Conservation (phyloP, 2,113 vertebrate genomes). For the Pangasianodon gigas region DNA sequence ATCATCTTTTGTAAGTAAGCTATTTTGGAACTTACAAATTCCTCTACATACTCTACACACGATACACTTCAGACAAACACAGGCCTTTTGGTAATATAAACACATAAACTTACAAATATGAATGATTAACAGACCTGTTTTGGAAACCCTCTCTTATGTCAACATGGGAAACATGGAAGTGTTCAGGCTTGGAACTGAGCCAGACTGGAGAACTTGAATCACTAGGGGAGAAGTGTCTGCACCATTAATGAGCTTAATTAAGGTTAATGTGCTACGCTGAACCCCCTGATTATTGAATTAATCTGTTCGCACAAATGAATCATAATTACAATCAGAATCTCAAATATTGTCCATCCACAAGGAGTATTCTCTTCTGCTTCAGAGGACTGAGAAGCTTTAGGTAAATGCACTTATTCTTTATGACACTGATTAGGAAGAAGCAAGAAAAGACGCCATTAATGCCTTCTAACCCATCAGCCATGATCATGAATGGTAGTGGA, state of each 20-base stretch:
- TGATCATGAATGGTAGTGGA: neutral
- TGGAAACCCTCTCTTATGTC: neutral
- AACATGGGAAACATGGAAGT: slow-evolving; percentile 14
- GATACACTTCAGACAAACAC: neutral
- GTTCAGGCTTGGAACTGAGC: slow-evolving; percentile 54
- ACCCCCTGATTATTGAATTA: slow-evolving; percentile 93
- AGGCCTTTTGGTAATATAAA: neutral
- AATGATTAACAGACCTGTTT: neutral
- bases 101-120: neutral
- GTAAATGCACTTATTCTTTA: slow-evolving; percentile 22
- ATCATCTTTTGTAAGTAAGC: neutral
- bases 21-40: neutral
- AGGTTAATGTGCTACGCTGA: slow-evolving; percentile 87
- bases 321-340: slow-evolving; percentile 91
- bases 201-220: slow-evolving; percentile 72
- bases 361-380: slow-evolving; percentile 54
- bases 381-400: neutral
- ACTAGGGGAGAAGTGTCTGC: slow-evolving; percentile 68
- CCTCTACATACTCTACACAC: neutral
- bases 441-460: neutral
- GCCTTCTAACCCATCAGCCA: neutral
- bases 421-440: slow-evolving; percentile 19
- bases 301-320: slow-evolving; percentile 86
- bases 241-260: slow-evolving; percentile 89
- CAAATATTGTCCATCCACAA: slow-evolving; percentile 68